phyloP scores from a whole-genome alignment of 2,888 invertebrate genomes.

The Prostheceraeus crozeri region DNA sequence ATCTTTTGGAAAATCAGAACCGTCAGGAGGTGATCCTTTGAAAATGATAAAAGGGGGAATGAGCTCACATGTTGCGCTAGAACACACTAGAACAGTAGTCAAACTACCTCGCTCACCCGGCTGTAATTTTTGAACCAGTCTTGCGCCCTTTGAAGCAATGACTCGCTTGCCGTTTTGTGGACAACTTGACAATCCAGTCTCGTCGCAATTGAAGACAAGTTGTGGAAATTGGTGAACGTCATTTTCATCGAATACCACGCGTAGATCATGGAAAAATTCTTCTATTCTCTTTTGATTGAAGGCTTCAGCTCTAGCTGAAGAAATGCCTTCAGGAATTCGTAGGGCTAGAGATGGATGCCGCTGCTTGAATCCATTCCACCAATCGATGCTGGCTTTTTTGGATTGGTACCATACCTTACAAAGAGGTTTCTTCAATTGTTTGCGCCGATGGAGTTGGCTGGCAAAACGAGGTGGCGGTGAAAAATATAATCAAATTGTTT shows the following conservation, averaged over 20 bases:
- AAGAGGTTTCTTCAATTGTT: too few species aligned
- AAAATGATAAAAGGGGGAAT: slow-evolving; percentile 22
- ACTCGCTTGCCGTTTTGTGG: slow-evolving; percentile 16
- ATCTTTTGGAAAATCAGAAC: neutral
- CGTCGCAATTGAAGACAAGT: slow-evolving; percentile 24
- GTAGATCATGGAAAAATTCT: slow-evolving; percentile 23
- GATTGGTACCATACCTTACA: too few species aligned
- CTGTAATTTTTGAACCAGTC: slow-evolving; percentile 20
- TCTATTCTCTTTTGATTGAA: slow-evolving; percentile 1
- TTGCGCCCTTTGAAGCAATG: neutral
- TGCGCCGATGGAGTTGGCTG: too few species aligned
- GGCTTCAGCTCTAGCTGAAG: slow-evolving; percentile 23
- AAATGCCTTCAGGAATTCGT: slow-evolving; percentile 20
- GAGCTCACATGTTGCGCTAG: slow-evolving; percentile 13
- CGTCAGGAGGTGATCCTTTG: slow-evolving; percentile 20
- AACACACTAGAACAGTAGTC: slow-evolving; percentile 14
- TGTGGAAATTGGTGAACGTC: slow-evolving; percentile 13
- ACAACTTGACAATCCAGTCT: slow-evolving; percentile 26
- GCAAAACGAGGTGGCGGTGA: too few species aligned
- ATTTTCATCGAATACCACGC: slow-evolving; percentile 1
- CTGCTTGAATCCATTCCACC: neutral
- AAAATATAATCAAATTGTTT: too few species aligned
- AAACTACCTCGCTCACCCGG: slow-evolving; percentile 18
- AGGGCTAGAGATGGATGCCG: neutral
- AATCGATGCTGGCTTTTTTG: slow-evolving; percentile 1